These are phyloP conservation scores for Calephelis virginiensis DNA, from an alignment of 1,140 invertebrate species.

Conservation along the genomic window DNA sequence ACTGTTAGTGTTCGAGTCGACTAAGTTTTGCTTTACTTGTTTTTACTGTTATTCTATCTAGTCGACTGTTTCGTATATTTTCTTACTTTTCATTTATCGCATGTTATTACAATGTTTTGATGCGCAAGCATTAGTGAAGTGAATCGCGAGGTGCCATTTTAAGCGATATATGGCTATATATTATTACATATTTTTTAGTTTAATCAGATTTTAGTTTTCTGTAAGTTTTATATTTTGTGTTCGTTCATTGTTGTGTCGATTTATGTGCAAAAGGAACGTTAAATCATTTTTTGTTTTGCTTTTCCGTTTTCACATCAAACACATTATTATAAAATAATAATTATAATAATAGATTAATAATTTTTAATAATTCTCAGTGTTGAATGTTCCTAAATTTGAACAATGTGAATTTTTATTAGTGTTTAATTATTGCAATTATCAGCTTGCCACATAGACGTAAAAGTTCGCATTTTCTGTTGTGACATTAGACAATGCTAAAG, in stretches of 20 bases:
- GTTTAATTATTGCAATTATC: slow-evolving; percentile 50
- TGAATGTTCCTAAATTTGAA: slow-evolving; percentile 77
- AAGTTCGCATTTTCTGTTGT: slow-evolving; percentile 28
- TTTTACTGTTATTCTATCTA: slow-evolving; percentile 43
- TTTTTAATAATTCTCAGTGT: slow-evolving; percentile 75
- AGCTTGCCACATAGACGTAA: slow-evolving; percentile 70
- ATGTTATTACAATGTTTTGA: slow-evolving; percentile 36
- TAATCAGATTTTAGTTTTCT: slow-evolving; percentile 57
- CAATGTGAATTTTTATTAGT: slow-evolving; percentile 65
- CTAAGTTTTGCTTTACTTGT: slow-evolving; percentile 33
- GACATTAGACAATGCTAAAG: slow-evolving; percentile 13
- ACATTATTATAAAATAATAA: slow-evolving; percentile 18
- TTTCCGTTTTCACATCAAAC: slow-evolving; percentile 19
- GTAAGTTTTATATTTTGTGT: slow-evolving; percentile 65
- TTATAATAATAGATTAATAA: slow-evolving; percentile 62
- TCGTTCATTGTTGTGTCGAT: slow-evolving; percentile 51
- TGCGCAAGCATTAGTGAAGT: slow-evolving; percentile 49
- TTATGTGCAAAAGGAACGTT: slow-evolving; percentile 41
- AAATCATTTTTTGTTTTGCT: slow-evolving; percentile 33
- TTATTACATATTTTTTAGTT: slow-evolving; percentile 55
- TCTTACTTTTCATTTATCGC: slow-evolving; percentile 31
- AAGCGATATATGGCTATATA: slow-evolving; percentile 66
- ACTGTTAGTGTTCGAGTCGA: slow-evolving; percentile 36
- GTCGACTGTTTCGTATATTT: slow-evolving; percentile 43
- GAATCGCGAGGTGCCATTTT: slow-evolving; percentile 72